phyloP scores from a whole-genome alignment of 1,140 invertebrate species.

The Drosophila repleta region DNA sequence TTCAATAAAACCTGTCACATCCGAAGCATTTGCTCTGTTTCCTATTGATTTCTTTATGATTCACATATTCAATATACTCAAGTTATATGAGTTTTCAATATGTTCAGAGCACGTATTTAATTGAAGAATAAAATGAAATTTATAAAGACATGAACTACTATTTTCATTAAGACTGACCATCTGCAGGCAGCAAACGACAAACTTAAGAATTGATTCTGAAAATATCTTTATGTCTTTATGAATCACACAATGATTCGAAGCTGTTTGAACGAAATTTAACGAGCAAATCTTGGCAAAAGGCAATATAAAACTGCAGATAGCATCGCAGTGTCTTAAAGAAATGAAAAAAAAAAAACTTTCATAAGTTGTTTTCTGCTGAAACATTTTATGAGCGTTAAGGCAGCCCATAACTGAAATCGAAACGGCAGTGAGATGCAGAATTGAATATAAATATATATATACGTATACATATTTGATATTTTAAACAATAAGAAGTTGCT shows the following conservation, averaged over 20 bases:
- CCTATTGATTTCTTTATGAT: no score
- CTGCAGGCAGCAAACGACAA: not conserved
- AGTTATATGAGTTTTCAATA: no score
- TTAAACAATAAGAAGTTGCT: not conserved
- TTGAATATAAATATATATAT: slow-evolving; percentile 9
- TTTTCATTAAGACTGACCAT: not conserved
- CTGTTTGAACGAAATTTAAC: slow-evolving; percentile 56
- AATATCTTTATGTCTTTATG: slow-evolving; percentile 40
- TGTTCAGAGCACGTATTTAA: no score
- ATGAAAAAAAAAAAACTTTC: slow-evolving; percentile 50
- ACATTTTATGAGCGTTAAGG: slow-evolving; percentile 67
- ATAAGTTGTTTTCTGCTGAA: slow-evolving; percentile 69
- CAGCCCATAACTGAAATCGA: slow-evolving; percentile 22
- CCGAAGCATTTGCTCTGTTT: no score
- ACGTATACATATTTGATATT: slow-evolving; percentile 7
- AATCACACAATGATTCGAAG: slow-evolving; percentile 49
- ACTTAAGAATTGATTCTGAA: slow-evolving; percentile 13
- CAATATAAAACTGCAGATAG: slow-evolving; percentile 56
- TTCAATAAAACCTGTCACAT: no score
- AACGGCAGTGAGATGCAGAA: slow-evolving; percentile 10
- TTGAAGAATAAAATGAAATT: no score
- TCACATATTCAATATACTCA: no score
- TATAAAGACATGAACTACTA: not conserved
- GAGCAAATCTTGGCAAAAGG: slow-evolving; percentile 43
- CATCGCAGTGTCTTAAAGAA: slow-evolving; percentile 69